Base-by-base conservation (phyloP, 2,888 invertebrate species). In the Ditula angustiorana region DNA sequence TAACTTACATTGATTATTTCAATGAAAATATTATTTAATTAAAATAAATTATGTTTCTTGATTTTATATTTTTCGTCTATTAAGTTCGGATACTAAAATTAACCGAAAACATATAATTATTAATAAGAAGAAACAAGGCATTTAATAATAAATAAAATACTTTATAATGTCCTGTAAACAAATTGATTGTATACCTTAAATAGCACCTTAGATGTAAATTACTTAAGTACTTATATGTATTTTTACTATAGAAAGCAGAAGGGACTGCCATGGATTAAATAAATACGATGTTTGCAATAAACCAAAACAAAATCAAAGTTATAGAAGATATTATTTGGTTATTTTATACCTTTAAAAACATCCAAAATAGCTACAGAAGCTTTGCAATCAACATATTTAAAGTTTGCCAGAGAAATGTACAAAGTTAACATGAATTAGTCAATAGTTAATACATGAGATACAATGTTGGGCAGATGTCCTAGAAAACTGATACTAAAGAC, bases 11-110 rank as follows among this genome's bases (percentile, higher is more conserved):
- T 5, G 35, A 37, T 4, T 7, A 37, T 13, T 16, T 13, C n/a
- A 13, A 4, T 35, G 5, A n/a, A 35, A 35, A 35, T 13, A 13
- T 35, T 13, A 13, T 1, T 35, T 1, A 13, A 3, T 5, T 13
- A 5, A 13, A 35, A n/a, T 33, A n/a, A 11, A 33, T 11, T 33
- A 4, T 13, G 11, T 16, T 35, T 28, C 28, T 41, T 28, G 57
- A 46, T 30, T 30, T 46, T 30, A 46, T 10, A 28, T 26, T 21
- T 35, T 8, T 19, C 13, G 2, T 0, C 11, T 11, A 0, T 47
- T 2, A 16, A 46, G 57, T 46, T 57, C 57, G 57, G 57, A 28
- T 28, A 44, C 37, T 35, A 28, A 37, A 53, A 61, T 46, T 46
- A 61, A 61, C 33, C 33, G 53, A 61, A 53, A 53, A 61, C 35